phyloP scores from a whole-genome alignment of 2,113 vertebrate species.

The Telmatochromis sp. region DNA sequence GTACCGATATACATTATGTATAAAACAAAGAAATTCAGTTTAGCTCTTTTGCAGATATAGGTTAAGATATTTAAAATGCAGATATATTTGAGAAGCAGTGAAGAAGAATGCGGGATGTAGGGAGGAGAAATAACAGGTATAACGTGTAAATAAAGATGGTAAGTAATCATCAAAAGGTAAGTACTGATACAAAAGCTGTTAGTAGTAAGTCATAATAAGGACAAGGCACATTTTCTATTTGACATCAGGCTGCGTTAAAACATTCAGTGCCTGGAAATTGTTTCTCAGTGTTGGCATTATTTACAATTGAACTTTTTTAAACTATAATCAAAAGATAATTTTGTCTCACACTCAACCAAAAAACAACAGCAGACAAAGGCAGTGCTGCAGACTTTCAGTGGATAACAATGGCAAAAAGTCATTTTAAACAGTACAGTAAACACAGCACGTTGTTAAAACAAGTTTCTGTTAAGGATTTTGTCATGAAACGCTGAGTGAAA shows the following conservation, averaged over 20 bases:
- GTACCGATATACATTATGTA: background rate
- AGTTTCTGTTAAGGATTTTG: background rate
- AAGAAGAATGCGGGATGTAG: background rate
- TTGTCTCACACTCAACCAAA: conserved; percentile 11
- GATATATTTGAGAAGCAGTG: background rate
- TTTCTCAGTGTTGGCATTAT: conserved; percentile 1
- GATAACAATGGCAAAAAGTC: conserved; percentile 18
- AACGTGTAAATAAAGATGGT: background rate
- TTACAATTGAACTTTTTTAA: background rate
- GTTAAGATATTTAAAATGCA: background rate
- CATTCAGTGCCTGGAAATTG: conserved; percentile 1
- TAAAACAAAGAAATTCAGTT: background rate
- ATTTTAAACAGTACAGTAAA: background rate
- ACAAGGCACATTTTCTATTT: conserved; percentile 7
- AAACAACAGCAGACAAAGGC: background rate
- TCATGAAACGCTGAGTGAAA: conserved; percentile 25
- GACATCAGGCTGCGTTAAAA: background rate
- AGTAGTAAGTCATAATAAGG: background rate
- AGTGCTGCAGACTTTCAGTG: conserved; percentile 57
- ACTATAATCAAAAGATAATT: background rate
- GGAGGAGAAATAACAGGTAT: background rate
- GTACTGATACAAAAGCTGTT: background rate
- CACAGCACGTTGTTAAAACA: conserved; percentile 26
- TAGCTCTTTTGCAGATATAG: background rate
- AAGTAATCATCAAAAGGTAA: background rate